Conservation (phyloP, 2,888 invertebrate genomes). For the Teleiodes luculella region DNA sequence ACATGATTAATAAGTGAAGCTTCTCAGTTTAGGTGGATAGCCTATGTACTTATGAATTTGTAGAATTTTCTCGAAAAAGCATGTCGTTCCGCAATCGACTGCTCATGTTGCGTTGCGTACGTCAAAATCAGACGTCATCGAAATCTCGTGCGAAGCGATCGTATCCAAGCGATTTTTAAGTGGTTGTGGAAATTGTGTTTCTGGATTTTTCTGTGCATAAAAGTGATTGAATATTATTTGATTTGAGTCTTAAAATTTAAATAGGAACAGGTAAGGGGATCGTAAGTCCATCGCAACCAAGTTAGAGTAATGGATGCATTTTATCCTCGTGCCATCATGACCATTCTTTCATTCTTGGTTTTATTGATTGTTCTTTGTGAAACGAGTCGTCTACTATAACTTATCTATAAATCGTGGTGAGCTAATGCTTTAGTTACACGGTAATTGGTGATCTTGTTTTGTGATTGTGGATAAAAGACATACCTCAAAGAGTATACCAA, state of each 20-base stretch:
- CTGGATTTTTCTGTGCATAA: conserved; percentile 31
- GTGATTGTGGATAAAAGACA: no score
- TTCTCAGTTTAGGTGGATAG: not conserved
- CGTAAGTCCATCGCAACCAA: no score
- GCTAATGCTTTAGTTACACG: no score
- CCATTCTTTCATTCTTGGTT: conserved; percentile 2
- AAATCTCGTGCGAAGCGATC: conserved; percentile 21
- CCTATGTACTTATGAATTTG: conserved; percentile 1
- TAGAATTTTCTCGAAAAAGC: conserved; percentile 39
- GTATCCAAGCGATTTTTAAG: conserved; percentile 29
- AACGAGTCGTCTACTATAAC: no score
- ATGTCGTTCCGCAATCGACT: conserved; percentile 25
- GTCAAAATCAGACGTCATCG: conserved; percentile 29
- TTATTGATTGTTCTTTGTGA: not conserved
- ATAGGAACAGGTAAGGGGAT: not conserved
- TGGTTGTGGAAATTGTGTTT: conserved; percentile 34
- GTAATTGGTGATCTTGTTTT: no score
- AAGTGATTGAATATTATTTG: not conserved
- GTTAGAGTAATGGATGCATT: no score
- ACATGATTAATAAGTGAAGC: not conserved
- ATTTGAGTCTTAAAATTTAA: conserved; percentile 11
- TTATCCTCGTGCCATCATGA: conserved; percentile 11
- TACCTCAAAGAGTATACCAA: no score
- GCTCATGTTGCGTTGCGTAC: not conserved
- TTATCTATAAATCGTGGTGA: no score